Evolutionary conservation across 2,888 invertebrate genomes (phyloP), one percentile per base, ranked within the genome.

Genomic region (Bugulina stolonifera): DNA sequence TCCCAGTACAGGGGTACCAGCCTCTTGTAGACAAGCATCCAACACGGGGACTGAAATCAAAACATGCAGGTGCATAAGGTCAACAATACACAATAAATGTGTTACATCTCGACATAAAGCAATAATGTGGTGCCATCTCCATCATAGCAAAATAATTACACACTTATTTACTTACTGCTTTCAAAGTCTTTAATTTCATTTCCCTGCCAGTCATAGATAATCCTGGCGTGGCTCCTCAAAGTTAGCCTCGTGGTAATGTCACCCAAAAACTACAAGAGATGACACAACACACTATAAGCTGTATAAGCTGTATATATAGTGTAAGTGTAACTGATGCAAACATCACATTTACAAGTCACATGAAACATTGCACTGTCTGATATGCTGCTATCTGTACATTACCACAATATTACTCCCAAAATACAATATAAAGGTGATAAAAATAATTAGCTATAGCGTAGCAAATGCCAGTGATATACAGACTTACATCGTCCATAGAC

Each of bases 181-280:
- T 78, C 76, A 1, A 84, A 75, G 73, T 79, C 77, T 1, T 75
- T 77, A 35, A 83, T 77, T 64, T 80, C 80, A 69, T 78, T 79
- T n/a, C 83, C 83, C 72, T 81, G 79, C 83, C 82, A 83, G 72
- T 83, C 82, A 76, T 80, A 84, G 10, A 81, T 74, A 32, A 79
- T 75, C 54, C 78, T 78, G 52, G 81, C 82, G 76, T 78, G 79
- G 54, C 77, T 79, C 32, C 79, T 74, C 35, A 84, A 76, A 34
- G 80, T 79, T 22, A 83, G 74, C 72, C 80, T 82, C n/a, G 75
- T 78, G 52, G 84, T 83, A 75, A 81, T 81, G 1, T 78, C 79
- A 18, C 75, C 75, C 52, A 84, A 73, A 74, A 84, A 83, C 84
- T 84, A 76, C 32, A 77, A 76, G 64, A 58, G 72, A 70, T 18